These are phyloP conservation scores for Gasterosteus aculeatus DNA, from an alignment of 2,113 vertebrate genomes.

Conservation along the genomic window DNA sequence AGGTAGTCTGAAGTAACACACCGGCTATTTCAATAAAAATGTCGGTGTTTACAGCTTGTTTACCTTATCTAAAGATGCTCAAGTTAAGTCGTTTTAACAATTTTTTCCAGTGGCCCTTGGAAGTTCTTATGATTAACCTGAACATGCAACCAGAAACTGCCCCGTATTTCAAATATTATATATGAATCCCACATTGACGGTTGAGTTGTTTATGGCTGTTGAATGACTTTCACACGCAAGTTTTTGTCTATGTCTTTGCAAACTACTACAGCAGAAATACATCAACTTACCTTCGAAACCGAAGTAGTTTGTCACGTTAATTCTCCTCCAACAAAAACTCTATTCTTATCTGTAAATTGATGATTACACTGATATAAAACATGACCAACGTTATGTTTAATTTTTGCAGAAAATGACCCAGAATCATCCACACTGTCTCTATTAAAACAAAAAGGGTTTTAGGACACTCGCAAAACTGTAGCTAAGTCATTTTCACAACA, in stretches of 20 bases:
- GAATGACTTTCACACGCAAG: too few species aligned
- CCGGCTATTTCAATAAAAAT: not conserved
- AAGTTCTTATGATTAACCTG: not conserved
- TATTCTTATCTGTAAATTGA: too few species aligned
- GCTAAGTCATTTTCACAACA: not conserved
- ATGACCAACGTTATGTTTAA: too few species aligned
- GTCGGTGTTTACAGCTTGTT: not conserved
- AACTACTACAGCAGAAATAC: not conserved
- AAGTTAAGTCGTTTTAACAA: not conserved
- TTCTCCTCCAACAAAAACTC: too few species aligned
- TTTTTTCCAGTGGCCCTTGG: not conserved
- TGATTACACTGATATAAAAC: too few species aligned
- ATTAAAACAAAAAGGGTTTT: not conserved
- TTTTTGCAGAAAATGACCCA: too few species aligned
- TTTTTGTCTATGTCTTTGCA: not conserved
- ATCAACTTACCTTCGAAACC: not conserved
- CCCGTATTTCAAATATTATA: not conserved
- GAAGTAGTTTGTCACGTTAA: not conserved
- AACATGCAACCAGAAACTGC: not conserved
- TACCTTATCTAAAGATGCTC: not conserved
- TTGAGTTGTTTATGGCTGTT: too few species aligned
- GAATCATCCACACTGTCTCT: not conserved
- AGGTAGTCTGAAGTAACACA: not conserved
- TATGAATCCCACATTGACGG: not conserved
- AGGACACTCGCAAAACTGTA: not conserved